phyloP scores from a whole-genome alignment of 2,888 invertebrate species.

The Cephus sareptanus region DNA sequence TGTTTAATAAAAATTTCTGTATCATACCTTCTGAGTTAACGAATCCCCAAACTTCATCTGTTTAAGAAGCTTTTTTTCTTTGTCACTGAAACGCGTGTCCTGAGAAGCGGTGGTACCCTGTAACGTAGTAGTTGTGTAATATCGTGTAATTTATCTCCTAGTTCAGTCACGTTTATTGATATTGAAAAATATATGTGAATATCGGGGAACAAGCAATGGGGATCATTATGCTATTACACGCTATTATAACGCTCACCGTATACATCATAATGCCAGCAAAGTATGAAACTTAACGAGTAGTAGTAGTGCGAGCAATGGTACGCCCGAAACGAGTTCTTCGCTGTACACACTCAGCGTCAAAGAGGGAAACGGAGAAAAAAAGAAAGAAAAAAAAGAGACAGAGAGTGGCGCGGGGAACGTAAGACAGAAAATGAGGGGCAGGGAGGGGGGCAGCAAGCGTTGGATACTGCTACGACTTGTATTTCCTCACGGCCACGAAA shows the following conservation, averaged over 20 bases:
- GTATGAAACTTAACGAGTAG: too few relatives aligned
- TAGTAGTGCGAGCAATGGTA: too few relatives aligned
- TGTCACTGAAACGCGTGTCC: slow-evolving; percentile 99
- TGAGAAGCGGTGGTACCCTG: slow-evolving; percentile 99
- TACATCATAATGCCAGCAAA: slow-evolving; percentile 16
- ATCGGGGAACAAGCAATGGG: slow-evolving; percentile 8
- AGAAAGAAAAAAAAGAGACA: not conserved
- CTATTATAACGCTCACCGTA: not conserved
- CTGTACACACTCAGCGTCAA: not conserved
- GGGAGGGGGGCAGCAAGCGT: not conserved
- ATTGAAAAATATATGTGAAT: not conserved
- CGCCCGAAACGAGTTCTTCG: too few relatives aligned
- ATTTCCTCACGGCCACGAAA: too few relatives aligned
- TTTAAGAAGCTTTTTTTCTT: slow-evolving; percentile 98
- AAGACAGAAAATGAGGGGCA: not conserved
- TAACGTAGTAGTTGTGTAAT: slow-evolving; percentile 30
- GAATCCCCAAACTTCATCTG: slow-evolving; percentile 98
- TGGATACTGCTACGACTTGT: too few relatives aligned
- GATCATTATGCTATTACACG: not conserved
- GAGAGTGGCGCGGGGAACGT: not conserved
- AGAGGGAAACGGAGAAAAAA: not conserved
- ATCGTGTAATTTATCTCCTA: not conserved
- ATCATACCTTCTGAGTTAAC: slow-evolving; percentile 85
- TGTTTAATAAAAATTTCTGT: not conserved
- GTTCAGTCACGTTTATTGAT: slow-evolving; percentile 10